Evolutionary conservation across 2,797 vertebrate species (phyloP).

Genomic region (Mionectes olivaceus): DNA sequence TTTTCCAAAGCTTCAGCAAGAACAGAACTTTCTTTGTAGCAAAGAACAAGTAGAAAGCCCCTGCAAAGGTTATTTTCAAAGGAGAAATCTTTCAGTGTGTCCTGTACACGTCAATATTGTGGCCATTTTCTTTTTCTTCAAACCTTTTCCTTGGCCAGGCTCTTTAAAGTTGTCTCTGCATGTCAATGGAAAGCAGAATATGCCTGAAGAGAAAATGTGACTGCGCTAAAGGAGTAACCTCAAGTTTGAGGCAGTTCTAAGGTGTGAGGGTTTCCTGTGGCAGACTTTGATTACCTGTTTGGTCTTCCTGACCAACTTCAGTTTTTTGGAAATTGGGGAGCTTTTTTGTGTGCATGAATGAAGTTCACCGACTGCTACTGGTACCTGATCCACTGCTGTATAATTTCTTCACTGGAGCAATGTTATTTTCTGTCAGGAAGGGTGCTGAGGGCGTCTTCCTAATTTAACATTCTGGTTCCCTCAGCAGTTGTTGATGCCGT

Average conservation of each 20-base stretch:
- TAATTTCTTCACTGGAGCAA: background rate
- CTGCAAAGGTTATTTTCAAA: slow-evolving; percentile 45
- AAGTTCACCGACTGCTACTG: background rate
- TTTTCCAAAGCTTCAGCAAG: slow-evolving; percentile 9
- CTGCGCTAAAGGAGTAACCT: background rate
- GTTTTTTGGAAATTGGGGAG: background rate
- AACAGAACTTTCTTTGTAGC: slow-evolving; percentile 42
- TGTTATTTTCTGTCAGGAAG: background rate
- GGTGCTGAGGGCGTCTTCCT: background rate
- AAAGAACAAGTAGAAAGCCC: background rate
- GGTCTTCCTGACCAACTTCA: background rate
- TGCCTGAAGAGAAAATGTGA: background rate
- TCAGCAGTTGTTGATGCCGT: background rate
- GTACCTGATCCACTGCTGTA: background rate
- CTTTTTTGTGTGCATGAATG: rapidly evolving
- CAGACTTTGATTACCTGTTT: background rate
- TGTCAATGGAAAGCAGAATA: background rate
- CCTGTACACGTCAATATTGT: background rate
- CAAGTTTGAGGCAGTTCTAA: background rate
- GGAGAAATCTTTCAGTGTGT: slow-evolving; percentile 1
- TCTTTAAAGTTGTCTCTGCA: background rate
- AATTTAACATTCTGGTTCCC: background rate
- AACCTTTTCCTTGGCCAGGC: background rate
- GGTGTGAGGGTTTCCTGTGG: background rate
- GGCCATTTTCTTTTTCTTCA: background rate